A percentile compares a stretch with the other conserved stretches of the same genome.
These are phyloP conservation scores for Thereva nobilitata DNA, from an alignment of 2,888 invertebrate genomes.

Conservation along the genomic window DNA sequence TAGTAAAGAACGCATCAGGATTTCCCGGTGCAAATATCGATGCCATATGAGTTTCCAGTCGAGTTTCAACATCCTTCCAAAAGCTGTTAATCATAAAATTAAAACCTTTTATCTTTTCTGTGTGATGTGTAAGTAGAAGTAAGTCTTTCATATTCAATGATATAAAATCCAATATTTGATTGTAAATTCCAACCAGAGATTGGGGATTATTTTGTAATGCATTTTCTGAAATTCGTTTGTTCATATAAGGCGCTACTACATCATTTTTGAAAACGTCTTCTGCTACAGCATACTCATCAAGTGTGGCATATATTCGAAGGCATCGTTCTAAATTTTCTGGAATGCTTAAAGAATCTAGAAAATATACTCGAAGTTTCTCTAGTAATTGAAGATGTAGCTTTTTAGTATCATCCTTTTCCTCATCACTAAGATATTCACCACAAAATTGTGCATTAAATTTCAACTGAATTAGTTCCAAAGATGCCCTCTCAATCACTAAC, in stretches of 20 bases:
- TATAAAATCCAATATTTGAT: conserved; percentile 71
- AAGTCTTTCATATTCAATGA: conserved; percentile 68
- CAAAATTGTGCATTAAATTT: conserved; percentile 55
- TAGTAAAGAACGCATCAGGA: conserved; percentile 82
- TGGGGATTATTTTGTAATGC: conserved; percentile 65
- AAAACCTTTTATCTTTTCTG: conserved; percentile 64
- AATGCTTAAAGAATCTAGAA: conserved; percentile 51
- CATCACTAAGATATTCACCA: conserved; percentile 45
- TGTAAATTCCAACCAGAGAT: conserved; percentile 73
- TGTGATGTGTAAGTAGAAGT: conserved; percentile 60
- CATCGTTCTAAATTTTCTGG: conserved; percentile 58
- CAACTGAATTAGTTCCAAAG: conserved; percentile 54
- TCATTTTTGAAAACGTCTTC: conserved; percentile 72
- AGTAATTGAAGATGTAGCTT: conserved; percentile 50
- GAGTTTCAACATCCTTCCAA: conserved; percentile 84
- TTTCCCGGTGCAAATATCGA: conserved; percentile 92
- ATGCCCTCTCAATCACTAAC: conserved; percentile 52
- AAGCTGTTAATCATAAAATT: conserved; percentile 83
- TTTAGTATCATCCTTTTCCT: conserved; percentile 45
- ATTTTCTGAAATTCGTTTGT: conserved; percentile 72
- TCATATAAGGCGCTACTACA: conserved; percentile 70
- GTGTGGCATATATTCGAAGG: conserved; percentile 54
- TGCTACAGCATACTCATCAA: conserved; percentile 61
- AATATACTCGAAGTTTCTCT: conserved; percentile 50
- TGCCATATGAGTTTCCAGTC: conserved; percentile 77